Evolutionary conservation across 2,113 vertebrate genomes (phyloP).

Genomic region (Perognathus longimembris): DNA sequence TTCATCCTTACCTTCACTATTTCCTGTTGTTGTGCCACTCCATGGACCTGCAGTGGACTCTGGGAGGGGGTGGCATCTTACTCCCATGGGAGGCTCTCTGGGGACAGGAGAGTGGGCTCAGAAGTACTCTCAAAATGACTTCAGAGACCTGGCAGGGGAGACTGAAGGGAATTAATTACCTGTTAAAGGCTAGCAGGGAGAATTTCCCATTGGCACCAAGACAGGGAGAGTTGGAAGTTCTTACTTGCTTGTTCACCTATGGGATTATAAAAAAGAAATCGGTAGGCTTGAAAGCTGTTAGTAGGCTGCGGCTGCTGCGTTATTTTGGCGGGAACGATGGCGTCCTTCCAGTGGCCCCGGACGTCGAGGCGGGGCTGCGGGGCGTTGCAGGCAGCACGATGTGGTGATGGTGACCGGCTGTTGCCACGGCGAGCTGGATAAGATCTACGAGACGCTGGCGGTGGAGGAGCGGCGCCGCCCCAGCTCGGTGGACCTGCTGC

Average conservation of each 20-base stretch:
- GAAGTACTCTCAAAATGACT: background rate
- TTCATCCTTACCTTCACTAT: background rate
- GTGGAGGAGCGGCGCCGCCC: slow-evolving; percentile 91
- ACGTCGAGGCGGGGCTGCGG: too few relatives aligned
- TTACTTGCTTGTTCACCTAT: background rate
- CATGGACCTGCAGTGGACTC: background rate
- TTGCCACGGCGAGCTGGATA: slow-evolving; percentile 97
- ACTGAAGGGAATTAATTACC: too few relatives aligned
- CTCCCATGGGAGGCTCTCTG: background rate
- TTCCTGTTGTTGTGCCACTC: background rate
- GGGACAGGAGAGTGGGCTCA: background rate
- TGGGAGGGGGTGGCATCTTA: background rate
- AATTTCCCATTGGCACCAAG: background rate
- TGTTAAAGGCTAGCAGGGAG: background rate
- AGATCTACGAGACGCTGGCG: slow-evolving; percentile 95
- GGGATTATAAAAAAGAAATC: background rate
- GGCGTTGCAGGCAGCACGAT: slow-evolving; percentile 79
- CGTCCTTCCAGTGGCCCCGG: too few relatives aligned
- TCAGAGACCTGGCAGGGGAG: background rate
- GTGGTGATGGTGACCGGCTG: slow-evolving; percentile 97
- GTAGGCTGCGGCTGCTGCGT: too few relatives aligned
- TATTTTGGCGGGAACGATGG: slow-evolving; percentile 61
- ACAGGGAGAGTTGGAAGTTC: background rate
- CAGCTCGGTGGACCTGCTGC: slow-evolving; percentile 89
- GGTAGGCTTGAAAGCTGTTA: background rate